A percentile compares a stretch with the other conserved stretches of the same genome.
These are phyloP conservation scores for Lepus oiostolus DNA, from an alignment of 2,797 vertebrate species.

Conservation along the genomic window DNA sequence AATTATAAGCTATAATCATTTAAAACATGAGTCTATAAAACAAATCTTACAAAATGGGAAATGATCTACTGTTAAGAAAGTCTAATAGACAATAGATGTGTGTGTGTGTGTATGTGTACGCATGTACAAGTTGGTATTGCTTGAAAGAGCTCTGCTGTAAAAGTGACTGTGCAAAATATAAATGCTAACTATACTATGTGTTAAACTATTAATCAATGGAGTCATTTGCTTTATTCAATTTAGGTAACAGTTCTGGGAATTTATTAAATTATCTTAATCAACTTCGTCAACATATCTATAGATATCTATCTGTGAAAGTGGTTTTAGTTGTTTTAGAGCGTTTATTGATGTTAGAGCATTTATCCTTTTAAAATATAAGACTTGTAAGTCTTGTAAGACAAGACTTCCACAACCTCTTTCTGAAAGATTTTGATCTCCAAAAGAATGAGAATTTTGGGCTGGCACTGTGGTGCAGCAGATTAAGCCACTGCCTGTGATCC, in stretches of 20 bases:
- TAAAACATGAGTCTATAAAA: constrained; percentile 26
- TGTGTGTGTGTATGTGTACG: neutral
- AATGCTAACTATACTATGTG: neutral
- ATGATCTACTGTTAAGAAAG: neutral
- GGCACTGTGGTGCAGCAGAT: too few relatives aligned
- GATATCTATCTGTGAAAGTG: neutral
- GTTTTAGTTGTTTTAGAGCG: neutral
- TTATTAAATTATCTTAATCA: constrained; percentile 42
- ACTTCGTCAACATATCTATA: neutral
- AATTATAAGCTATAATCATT: neutral
- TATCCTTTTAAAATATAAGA: constrained; percentile 5
- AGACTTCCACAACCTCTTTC: neutral
- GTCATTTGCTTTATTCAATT: constrained; percentile 5
- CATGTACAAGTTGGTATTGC: neutral
- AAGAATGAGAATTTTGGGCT: too few relatives aligned
- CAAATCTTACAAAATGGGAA: neutral
- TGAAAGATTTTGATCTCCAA: neutral
- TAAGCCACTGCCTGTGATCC: too few relatives aligned
- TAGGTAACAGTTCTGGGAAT: neutral
- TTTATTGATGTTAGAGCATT: neutral
- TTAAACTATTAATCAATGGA: neutral
- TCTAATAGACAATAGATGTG: neutral
- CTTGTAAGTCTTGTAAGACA: too few relatives aligned
- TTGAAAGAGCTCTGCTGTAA: neutral
- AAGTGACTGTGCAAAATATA: neutral